Conservation (phyloP, 2,888 invertebrate species). For the Cheilosia vulpina region DNA sequence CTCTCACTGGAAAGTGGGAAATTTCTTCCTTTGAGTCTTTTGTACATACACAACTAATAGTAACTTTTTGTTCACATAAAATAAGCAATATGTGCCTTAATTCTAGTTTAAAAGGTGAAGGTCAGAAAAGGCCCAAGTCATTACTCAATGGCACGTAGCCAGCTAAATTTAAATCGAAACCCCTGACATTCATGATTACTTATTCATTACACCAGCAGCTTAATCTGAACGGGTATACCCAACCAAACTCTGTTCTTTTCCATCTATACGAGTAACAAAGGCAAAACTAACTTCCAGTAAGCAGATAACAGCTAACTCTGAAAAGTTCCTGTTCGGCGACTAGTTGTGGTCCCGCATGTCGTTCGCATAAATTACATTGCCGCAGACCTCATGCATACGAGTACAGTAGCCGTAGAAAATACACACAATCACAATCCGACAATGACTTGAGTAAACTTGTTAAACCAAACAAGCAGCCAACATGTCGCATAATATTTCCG, state of each 20-base stretch:
- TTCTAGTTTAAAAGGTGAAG: too few relatives aligned
- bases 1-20: too few relatives aligned
- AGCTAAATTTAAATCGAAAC: too few relatives aligned
- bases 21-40: too few relatives aligned
- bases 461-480: slow-evolving; percentile 42
- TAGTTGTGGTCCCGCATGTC: slow-evolving; percentile 37
- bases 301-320: slow-evolving; percentile 38
- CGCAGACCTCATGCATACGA: slow-evolving; percentile 9
- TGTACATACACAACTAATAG: too few relatives aligned
- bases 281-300: slow-evolving; percentile 17
- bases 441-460: slow-evolving; percentile 61
- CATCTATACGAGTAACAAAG: not conserved
- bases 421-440: slow-evolving; percentile 51
- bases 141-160: too few relatives aligned
- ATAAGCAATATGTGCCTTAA: too few relatives aligned
- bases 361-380: slow-evolving; percentile 48
- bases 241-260: not conserved
- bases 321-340: slow-evolving; percentile 25
- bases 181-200: too few relatives aligned
- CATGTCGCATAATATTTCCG: slow-evolving; percentile 55
- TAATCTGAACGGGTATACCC: not conserved
- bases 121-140: too few relatives aligned
- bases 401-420: slow-evolving; percentile 8
- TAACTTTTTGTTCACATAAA: too few relatives aligned
- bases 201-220: too few relatives aligned